These are phyloP conservation scores for Drosophila seclusa DNA, from an alignment of 2,888 invertebrate genomes.

Conservation along the genomic window DNA sequence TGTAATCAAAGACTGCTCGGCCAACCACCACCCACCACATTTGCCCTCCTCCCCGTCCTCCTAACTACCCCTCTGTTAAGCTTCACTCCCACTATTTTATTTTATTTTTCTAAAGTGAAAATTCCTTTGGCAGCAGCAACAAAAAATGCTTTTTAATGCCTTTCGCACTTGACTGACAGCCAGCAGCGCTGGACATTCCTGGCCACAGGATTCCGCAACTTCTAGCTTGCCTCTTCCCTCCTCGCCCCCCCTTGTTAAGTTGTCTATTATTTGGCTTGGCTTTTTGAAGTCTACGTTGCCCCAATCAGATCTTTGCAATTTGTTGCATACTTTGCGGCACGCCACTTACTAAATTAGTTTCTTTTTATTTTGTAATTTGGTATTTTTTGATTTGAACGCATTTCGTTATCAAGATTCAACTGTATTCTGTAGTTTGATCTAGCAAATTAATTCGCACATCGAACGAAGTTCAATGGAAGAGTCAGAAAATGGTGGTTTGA, in stretches of 20 bases:
- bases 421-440: conserved; percentile 13
- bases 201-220: conserved; percentile 2
- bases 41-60: conserved; percentile 5
- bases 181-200: conserved; percentile 1
- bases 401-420: conserved; percentile 35
- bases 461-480: conserved; percentile 1
- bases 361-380: conserved; percentile 2
- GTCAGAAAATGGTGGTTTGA: not conserved
- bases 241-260: not conserved
- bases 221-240: not conserved
- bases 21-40: not conserved
- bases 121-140: conserved; percentile 63
- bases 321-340: conserved; percentile 69
- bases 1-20: conserved; percentile 71
- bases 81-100: conserved; percentile 24
- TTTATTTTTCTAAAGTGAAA: conserved; percentile 69
- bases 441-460: conserved; percentile 28
- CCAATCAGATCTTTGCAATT: conserved; percentile 56
- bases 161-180: conserved; percentile 73
- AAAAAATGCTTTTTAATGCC: conserved; percentile 71
- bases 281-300: conserved; percentile 48
- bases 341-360: conserved; percentile 69
- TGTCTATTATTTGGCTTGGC: conserved; percentile 49
- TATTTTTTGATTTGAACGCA: not conserved
- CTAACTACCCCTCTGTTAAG: conserved; percentile 3